phyloP scores from a whole-genome alignment of 2,888 invertebrate genomes.

The Diadegma fenestrale region DNA sequence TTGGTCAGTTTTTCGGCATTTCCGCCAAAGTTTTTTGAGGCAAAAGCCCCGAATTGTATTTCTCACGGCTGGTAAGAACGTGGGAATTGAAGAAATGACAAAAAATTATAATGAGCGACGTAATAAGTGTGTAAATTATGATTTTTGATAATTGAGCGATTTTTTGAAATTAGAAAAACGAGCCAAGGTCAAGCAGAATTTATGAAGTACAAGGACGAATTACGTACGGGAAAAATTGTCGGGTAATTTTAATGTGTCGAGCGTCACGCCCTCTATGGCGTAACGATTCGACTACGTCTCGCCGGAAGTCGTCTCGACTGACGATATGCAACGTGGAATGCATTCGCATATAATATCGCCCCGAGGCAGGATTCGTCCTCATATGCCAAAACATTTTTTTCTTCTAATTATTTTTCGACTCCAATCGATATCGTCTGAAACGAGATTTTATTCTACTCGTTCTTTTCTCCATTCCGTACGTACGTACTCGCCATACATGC shows the following conservation, averaged over 20 bases:
- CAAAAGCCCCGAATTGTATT: too few relatives aligned
- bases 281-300: conserved; percentile 24
- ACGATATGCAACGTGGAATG: conserved; percentile 2
- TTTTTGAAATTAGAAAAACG: not conserved
- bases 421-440: conserved; percentile 59
- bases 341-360: conserved; percentile 8
- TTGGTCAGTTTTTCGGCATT: too few relatives aligned
- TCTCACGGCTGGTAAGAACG: too few relatives aligned
- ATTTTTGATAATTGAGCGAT: not conserved
- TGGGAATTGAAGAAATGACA: too few relatives aligned
- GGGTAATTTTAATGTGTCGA: not conserved
- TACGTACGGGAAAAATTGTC: not conserved
- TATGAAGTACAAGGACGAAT: not conserved
- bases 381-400: conserved; percentile 35
- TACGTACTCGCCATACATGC: not conserved
- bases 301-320: conserved; percentile 36
- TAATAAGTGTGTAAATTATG: not conserved
- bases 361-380: conserved; percentile 26
- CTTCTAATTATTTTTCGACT: conserved; percentile 27
- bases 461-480: not conserved
- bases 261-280: conserved; percentile 27
- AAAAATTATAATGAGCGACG: not conserved
- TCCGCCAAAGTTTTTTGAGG: too few relatives aligned
- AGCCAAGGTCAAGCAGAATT: not conserved
- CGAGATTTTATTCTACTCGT: conserved; percentile 34